Evolutionary conservation across 1,140 invertebrate species (phyloP).

Genomic region (Drosophila albomicans): DNA sequence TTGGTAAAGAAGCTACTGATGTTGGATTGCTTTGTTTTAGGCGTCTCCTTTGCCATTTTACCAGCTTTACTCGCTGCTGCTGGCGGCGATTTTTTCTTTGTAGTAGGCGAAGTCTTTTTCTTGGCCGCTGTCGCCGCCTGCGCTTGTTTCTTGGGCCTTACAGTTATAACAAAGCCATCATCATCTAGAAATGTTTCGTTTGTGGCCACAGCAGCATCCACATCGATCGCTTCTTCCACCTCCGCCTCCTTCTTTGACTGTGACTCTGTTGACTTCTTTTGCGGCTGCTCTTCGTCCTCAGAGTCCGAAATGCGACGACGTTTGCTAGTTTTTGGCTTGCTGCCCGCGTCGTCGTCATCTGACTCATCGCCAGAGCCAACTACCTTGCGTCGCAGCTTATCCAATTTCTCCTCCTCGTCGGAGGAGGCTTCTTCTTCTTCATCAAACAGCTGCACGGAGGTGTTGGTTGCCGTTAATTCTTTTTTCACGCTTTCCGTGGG

Average conservation of each 20-base stretch:
- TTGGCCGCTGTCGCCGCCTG: constrained; percentile 32
- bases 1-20: constrained; percentile 79
- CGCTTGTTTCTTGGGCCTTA: constrained; percentile 57
- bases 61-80: constrained; percentile 9
- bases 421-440: constrained; percentile 62
- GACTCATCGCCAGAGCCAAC: constrained; percentile 64
- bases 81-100: constrained; percentile 64
- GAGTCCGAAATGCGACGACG: constrained; percentile 76
- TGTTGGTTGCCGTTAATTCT: constrained; percentile 51
- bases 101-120: constrained; percentile 45
- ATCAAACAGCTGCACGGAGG: constrained; percentile 68
- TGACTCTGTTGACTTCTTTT: constrained; percentile 58
- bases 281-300: constrained; percentile 72
- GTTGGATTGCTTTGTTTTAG: constrained; percentile 74
- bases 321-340: constrained; percentile 49
- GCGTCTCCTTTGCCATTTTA: constrained; percentile 45
- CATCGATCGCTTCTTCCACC: constrained; percentile 50
- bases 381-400: constrained; percentile 70
- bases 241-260: constrained; percentile 25
- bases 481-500: constrained; percentile 44
- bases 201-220: constrained; percentile 34
- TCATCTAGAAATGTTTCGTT: constrained; percentile 81
- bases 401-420: constrained; percentile 78
- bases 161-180: constrained; percentile 79
- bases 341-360: constrained; percentile 39